phyloP scores from a whole-genome alignment of 1,140 invertebrate species.

The Paralvinella palmiformis region DNA sequence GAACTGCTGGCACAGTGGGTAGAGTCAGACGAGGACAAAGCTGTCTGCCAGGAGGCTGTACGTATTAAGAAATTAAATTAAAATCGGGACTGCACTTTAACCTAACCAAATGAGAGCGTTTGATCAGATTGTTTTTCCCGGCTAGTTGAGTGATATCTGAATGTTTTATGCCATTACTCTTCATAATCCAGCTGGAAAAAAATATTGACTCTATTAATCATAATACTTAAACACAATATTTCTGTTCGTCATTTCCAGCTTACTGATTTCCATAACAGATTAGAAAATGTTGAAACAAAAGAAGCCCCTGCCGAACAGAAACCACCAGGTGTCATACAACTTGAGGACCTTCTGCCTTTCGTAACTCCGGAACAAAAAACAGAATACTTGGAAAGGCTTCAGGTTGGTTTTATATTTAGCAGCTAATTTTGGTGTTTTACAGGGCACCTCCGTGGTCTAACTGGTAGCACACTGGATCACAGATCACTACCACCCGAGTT shows the following conservation, averaged over 20 bases:
- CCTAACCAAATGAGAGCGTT: neutral
- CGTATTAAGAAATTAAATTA: neutral
- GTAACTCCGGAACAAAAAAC: constrained; percentile 9
- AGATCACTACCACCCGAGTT: too few relatives aligned
- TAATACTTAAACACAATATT: neutral
- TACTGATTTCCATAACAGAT: neutral
- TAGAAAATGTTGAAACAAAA: constrained; percentile 10
- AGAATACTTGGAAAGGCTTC: neutral
- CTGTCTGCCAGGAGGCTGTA: constrained; percentile 1
- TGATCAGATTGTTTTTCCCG: neutral
- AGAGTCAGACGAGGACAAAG: neutral
- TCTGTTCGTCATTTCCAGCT: constrained; percentile 10
- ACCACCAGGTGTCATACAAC: neutral
- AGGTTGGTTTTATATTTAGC: constrained; percentile 1
- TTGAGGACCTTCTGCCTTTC: constrained; percentile 7
- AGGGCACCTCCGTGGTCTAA: neutral
- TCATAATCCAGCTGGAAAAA: neutral
- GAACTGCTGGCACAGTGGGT: constrained; percentile 37
- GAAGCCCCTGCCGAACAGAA: constrained; percentile 8
- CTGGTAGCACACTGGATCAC: neutral
- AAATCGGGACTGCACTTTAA: neutral
- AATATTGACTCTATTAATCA: neutral
- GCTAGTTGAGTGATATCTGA: neutral
- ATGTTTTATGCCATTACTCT: neutral
- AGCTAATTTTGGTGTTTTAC: neutral